These are phyloP conservation scores for Rhyacichthys aspro DNA, from an alignment of 2,797 vertebrate genomes.

Conservation along the genomic window DNA sequence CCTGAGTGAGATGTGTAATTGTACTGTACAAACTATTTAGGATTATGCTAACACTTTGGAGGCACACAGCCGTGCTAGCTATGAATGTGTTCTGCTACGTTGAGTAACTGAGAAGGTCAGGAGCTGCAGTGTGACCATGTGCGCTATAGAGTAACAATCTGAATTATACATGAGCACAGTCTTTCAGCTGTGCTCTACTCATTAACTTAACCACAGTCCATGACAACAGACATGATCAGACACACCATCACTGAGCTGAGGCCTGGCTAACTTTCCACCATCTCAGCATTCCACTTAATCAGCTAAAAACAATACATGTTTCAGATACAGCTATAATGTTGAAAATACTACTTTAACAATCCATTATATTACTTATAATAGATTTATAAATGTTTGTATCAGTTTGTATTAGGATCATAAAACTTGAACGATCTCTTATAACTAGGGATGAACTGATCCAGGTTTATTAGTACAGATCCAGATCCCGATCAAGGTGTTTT, in stretches of 20 bases:
- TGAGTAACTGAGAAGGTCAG: slow-evolving; percentile 56
- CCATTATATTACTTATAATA: no score
- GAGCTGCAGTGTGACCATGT: slow-evolving; percentile 50
- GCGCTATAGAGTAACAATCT: slow-evolving; percentile 59
- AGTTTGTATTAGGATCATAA: no score
- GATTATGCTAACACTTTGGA: slow-evolving; percentile 24
- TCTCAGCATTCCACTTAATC: background rate
- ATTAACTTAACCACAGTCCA: slow-evolving; percentile 48
- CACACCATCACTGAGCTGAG: slow-evolving; percentile 14
- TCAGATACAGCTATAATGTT: no score
- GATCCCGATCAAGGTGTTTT: no score
- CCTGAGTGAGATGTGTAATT: background rate
- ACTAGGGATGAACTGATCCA: no score
- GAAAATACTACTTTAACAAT: no score
- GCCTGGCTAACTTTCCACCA: slow-evolving; percentile 34
- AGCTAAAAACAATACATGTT: no score
- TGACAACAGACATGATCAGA: slow-evolving; percentile 35
- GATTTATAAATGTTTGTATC: no score
- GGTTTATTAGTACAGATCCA: no score
- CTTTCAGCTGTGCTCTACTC: slow-evolving; percentile 62
- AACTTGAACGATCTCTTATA: no score
- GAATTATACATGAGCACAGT: slow-evolving; percentile 67
- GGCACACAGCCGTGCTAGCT: slow-evolving; percentile 12
- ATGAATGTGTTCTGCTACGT: slow-evolving; percentile 13
- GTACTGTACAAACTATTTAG: slow-evolving; percentile 33